These are phyloP conservation scores for Megamerina dolium DNA, from an alignment of 2,888 invertebrate genomes.

Conservation along the genomic window DNA sequence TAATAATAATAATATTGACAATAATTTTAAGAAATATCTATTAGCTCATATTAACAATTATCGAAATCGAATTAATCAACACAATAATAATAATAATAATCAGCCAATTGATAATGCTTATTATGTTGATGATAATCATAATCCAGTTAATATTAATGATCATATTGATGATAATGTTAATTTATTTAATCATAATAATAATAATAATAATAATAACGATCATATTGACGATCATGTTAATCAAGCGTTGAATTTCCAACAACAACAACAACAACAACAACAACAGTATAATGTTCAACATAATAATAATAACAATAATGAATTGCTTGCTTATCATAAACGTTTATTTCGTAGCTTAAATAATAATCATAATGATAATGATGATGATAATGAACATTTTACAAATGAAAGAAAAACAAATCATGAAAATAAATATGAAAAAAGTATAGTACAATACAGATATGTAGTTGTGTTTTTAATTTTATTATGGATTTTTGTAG, in stretches of 20 bases:
- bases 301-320: slow-evolving; percentile 9
- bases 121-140: background rate
- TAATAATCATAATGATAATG: slow-evolving; percentile 9
- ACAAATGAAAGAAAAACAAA: slow-evolving; percentile 19
- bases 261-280: no score
- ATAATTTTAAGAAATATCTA: slow-evolving; percentile 38
- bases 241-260: slow-evolving; percentile 5
- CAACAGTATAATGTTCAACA: slow-evolving; percentile 12
- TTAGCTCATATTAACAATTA: slow-evolving; percentile 14
- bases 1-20: slow-evolving; percentile 28
- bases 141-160: slow-evolving; percentile 3
- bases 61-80: slow-evolving; percentile 17
- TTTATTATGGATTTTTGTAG: no score
- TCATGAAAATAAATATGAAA: slow-evolving; percentile 44
- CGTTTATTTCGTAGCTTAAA: slow-evolving; percentile 27
- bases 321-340: slow-evolving; percentile 20
- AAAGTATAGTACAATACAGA: slow-evolving; percentile 50
- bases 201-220: slow-evolving; percentile 3
- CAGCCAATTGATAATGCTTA: slow-evolving; percentile 12
- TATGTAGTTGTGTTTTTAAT: slow-evolving; percentile 40
- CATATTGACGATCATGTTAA: slow-evolving; percentile 1
- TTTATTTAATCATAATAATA: slow-evolving; percentile 1
- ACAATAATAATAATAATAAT: slow-evolving; percentile 26
- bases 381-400: slow-evolving; percentile 16
- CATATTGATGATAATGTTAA: slow-evolving; percentile 1